Conservation (phyloP, 1,140 invertebrate genomes). For the Lineus longissimus region DNA sequence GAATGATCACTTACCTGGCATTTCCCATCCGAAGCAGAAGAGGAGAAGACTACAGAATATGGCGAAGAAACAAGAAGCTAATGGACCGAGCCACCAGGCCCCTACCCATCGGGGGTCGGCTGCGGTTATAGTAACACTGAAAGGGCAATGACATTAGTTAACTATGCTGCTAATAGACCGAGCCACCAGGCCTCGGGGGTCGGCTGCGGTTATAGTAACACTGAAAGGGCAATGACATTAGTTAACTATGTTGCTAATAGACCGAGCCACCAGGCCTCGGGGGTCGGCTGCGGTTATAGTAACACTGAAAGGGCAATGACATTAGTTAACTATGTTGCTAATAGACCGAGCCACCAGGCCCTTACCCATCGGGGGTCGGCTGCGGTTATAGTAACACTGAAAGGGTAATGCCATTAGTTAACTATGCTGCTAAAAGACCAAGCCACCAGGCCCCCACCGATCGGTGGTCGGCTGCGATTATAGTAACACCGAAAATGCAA, state of each 20-base stretch:
- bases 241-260: constrained; percentile 70
- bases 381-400: constrained; percentile 41
- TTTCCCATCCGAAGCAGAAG: constrained; percentile 73
- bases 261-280: constrained; percentile 88
- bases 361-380: constrained; percentile 81
- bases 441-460: constrained; percentile 97
- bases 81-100: constrained; percentile 92
- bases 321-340: constrained; percentile 59
- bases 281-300: constrained; percentile 60
- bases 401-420: neutral
- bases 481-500: constrained; percentile 22
- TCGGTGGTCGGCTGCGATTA: constrained; percentile 63
- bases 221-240: constrained; percentile 19
- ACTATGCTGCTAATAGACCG: constrained; percentile 79
- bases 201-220: constrained; percentile 53
- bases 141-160: neutral
- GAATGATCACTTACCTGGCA: constrained; percentile 52
- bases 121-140: constrained; percentile 41
- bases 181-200: constrained; percentile 89
- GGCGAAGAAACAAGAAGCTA: constrained; percentile 74
- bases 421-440: constrained; percentile 79
- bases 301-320: constrained; percentile 21
- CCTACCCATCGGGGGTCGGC: constrained; percentile 81
- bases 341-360: constrained; percentile 92
- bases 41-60: constrained; percentile 81